Evolutionary conservation across 2,113 vertebrate species (phyloP), one percentile per base, ranked within the genome.

Genomic region (Numenius arquata): DNA sequence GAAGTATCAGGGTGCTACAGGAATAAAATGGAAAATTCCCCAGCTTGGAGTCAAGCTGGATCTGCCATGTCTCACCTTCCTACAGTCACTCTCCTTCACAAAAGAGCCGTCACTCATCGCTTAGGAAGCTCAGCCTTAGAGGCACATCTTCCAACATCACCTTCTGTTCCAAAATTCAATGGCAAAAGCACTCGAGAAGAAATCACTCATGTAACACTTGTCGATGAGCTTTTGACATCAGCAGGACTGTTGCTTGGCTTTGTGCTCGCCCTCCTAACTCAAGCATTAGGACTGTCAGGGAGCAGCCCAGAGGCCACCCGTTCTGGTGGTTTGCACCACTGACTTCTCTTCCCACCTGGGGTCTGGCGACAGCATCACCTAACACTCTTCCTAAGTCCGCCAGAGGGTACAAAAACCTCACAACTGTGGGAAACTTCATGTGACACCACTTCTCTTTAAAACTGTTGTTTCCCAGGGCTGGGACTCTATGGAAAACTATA

Each of bases 151-250:
- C 48, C 90, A 85, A 3, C 34, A 58, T 18, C 53, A 10, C 9
- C 45, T 76, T 58, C 78, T 2, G 1, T 62, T 67, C 52, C 83
- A 71, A 40, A 77, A 62, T 3, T 34, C 50, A 59, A 12, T 2
- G 8, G 56, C 43, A 75, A 40, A 62, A 90, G 55, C n/a, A 1
- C 68, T 43, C 0, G 3, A 79, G 81, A 55, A 58, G 53, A 20
- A 77, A 53, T 36, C 52, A 2, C 26, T 72, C 6, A 9, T 5
- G 12, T 25, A 56, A 12, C n/a, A 65, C 65, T 41, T 76, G 55
- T 21, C 3, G 1, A 0, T 12, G 9, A 75, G 70, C 38, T 70
- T 15, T 15, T 0, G 5, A 25, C 4, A 3, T 4, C 8, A 8
- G 34, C 91, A 40, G 56, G 56, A 56, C 70, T n/a, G 43, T 10